Evolutionary conservation across 2,888 invertebrate species (phyloP), one percentile per base, ranked within the genome.

Genomic region (Spisula subtruncata): DNA sequence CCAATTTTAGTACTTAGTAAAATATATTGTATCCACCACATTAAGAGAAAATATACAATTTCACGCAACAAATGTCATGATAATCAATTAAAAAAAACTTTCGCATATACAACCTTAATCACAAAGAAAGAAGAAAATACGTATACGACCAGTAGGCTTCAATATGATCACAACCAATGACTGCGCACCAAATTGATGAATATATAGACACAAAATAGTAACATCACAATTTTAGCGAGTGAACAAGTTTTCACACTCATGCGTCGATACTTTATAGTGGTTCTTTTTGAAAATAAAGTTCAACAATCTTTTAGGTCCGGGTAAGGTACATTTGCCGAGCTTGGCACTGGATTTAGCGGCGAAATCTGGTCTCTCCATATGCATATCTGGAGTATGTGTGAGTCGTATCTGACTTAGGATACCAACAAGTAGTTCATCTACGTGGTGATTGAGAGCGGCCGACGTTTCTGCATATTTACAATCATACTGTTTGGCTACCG

Each of bases 381-480:
- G 88, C 16, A 93, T 81, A 8, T 90, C 92, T 1, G 93, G 93
- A 18, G 93, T 92, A 41, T 92, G 84, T 35, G 98, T 98, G 93
- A 99, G 97, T 86, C 98, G 97, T 94, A 99, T 98, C 97, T 99
- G 99, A 94, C 98, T 98, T 90, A 99, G 97, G 86, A 98, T 98
- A 0, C 99, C 99, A 29, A 99, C 99, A 71, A 99, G 97, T 0
- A 99, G 97, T 95, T 99, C 99, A 97, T 99, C 99, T 56, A 99
- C 98, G 96, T 99, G 99, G 97, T 99, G 99, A 97, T 99, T 99
- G 96, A 99, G 98, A 41, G 99, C 99, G 35, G 99, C 99, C 0
- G 99, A 99, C 46, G 99, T 98, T 97, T 99, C 99, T 93, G 98
- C 98, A 97, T 98, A 99, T 97, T 99, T 99, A 86, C 98, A 98